Conservation (phyloP, 2,888 invertebrate species). For the Neria commutata region DNA sequence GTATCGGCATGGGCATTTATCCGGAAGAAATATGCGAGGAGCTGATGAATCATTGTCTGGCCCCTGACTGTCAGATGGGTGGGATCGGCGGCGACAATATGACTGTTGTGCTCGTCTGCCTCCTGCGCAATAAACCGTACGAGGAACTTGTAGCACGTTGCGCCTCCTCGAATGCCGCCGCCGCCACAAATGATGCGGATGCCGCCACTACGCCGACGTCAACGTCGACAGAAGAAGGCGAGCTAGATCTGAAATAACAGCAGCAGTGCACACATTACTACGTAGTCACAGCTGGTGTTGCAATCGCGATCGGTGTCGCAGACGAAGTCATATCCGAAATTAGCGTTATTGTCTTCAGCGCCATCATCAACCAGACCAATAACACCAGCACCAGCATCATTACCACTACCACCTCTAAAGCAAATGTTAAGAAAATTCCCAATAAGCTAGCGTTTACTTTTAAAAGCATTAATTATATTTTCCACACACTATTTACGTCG, state of each 20-base stretch:
- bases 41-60: conserved; percentile 91
- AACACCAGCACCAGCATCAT: conserved; percentile 16
- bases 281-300: no score
- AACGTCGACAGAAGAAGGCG: conserved; percentile 26
- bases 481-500: conserved; percentile 33
- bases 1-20: conserved; percentile 81
- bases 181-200: neutral
- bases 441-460: conserved; percentile 35
- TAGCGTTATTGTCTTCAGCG: neutral
- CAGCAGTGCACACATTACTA: no score
- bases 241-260: conserved; percentile 34
- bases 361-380: neutral
- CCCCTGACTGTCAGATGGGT: conserved; percentile 96
- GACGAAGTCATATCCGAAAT: no score
- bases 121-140: conserved; percentile 63
- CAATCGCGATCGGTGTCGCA: no score
- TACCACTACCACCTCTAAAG: conserved; percentile 16
- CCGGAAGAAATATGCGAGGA: conserved; percentile 97
- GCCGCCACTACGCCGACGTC: conserved; percentile 16
- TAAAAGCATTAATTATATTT: conserved; percentile 29
- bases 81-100: conserved; percentile 99
- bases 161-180: conserved; percentile 26
- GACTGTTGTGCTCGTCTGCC: conserved; percentile 91
- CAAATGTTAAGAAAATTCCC: conserved; percentile 31
- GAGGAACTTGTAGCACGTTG: conserved; percentile 57